phyloP scores from a whole-genome alignment of 2,113 vertebrate species.

The Merops nubicus region DNA sequence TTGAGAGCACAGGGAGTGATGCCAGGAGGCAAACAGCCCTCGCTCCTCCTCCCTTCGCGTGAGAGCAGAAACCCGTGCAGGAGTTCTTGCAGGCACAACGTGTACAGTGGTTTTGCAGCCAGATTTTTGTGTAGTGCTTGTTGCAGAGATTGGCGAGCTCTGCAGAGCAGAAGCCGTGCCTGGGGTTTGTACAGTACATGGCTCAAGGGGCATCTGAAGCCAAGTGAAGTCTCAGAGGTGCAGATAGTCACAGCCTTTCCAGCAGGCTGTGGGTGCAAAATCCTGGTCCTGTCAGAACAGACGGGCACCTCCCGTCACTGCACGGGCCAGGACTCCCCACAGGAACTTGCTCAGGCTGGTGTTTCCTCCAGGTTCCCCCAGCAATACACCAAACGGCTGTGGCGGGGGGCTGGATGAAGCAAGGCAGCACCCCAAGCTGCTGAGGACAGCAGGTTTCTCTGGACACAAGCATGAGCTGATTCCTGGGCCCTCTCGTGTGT shows the following conservation, averaged over 20 bases:
- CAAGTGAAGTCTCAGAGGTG: no score
- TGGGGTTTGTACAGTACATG: accelerated
- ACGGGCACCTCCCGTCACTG: accelerated
- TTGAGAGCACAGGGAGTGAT: background rate
- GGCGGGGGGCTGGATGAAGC: background rate
- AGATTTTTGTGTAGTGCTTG: background rate
- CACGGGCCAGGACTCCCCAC: background rate
- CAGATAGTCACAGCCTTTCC: background rate
- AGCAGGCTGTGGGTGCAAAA: background rate
- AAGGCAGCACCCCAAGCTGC: background rate
- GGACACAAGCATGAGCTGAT: accelerated
- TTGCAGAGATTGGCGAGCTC: background rate
- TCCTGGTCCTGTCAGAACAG: background rate
- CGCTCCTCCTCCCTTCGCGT: background rate
- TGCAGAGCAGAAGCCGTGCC: background rate
- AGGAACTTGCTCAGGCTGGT: background rate
- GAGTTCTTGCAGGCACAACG: background rate
- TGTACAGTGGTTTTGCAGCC: background rate
- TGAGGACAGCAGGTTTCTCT: background rate
- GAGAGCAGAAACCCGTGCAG: background rate
- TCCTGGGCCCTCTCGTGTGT: background rate
- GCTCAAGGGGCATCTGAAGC: background rate
- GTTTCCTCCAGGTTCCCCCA: background rate
- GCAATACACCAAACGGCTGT: background rate
- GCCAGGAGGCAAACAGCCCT: background rate